Evolutionary conservation across 2,113 vertebrate species (phyloP), one percentile per base, ranked within the genome.

Genomic region (Cololabis saira): DNA sequence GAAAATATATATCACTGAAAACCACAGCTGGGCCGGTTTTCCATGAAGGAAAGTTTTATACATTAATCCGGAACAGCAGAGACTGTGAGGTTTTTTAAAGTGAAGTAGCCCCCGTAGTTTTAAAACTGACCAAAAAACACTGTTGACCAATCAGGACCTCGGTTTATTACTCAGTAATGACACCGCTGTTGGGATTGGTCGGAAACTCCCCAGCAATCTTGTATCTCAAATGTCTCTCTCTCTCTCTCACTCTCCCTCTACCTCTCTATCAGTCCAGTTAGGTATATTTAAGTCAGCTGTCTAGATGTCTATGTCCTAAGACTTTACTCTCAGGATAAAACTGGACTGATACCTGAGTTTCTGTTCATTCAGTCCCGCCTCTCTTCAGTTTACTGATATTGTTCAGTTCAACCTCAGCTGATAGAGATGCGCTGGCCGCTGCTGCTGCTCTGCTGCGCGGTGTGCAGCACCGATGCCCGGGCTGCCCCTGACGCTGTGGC

Each of bases 361-460:
- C 8, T 30, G 8, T 30, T 30, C 3, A 30, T 30, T 30, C 30
- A 30, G 3, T 30, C 8, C 8, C 8, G 30, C 30, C 8, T n/a
- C 24, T 27, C 24, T 27, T 7, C 33, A 37, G 10, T 9, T 37
- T 9, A 37, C 33, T 37, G 3, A 37, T 37, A 37, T 5, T 27
- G 24, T 27, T 27, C n/a, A n/a, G n/a, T 27, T 27, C 24, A 27
- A 3, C 12, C n/a, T n/a, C 14, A 8, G 45, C 19, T 12, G 2
- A 17, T 37, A 52, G 70, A 60, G 0, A 89, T 89, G 87, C 51
- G 42, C 65, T 12, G 12, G 16, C 3, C 71, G 11, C 64, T 89
- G 61, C 59, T 85, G 15, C 0, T 83, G 8, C 4, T 81, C 0
- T 82, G 73, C 40, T 83, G 57, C 1, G 57, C 70, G n/a, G 24